A percentile compares a stretch with the other conserved stretches of the same genome.
Conservation (phyloP, 1,140 invertebrate species). For the Lucilia cuprina region DNA sequence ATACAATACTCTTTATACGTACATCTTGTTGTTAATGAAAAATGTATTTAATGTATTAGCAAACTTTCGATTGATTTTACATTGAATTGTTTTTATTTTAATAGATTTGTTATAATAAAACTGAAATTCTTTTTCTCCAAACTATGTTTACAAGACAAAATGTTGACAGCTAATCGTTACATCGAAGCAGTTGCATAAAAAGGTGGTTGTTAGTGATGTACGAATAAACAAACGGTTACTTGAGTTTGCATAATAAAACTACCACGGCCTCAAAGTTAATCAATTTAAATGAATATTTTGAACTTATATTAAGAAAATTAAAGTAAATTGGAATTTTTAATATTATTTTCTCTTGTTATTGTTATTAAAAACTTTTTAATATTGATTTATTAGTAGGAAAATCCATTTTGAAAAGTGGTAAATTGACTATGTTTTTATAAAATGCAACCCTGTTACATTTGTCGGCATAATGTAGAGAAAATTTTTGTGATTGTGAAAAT, state of each 20-base stretch:
- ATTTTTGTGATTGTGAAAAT: conserved; percentile 3
- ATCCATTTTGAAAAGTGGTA: background rate
- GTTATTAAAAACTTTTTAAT: no score
- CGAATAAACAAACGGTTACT: background rate
- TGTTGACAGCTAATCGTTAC: conserved; percentile 6
- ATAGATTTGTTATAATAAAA: background rate
- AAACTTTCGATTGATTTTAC: background rate
- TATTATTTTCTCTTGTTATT: no score
- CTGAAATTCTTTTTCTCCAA: background rate
- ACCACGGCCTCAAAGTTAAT: background rate
- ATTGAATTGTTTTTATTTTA: background rate
- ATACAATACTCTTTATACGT: background rate
- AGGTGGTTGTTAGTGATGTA: background rate
- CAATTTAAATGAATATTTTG: no score
- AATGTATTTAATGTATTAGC: background rate
- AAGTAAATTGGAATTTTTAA: no score
- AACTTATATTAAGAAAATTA: no score
- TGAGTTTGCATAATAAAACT: background rate
- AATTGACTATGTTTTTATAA: background rate
- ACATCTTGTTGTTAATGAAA: background rate
- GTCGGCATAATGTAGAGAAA: background rate
- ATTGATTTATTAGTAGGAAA: no score
- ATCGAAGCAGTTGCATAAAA: background rate
- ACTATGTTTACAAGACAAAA: background rate
- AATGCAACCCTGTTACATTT: background rate